Evolutionary conservation across 2,888 invertebrate species (phyloP).

Genomic region (Augochlorella aurata): DNA sequence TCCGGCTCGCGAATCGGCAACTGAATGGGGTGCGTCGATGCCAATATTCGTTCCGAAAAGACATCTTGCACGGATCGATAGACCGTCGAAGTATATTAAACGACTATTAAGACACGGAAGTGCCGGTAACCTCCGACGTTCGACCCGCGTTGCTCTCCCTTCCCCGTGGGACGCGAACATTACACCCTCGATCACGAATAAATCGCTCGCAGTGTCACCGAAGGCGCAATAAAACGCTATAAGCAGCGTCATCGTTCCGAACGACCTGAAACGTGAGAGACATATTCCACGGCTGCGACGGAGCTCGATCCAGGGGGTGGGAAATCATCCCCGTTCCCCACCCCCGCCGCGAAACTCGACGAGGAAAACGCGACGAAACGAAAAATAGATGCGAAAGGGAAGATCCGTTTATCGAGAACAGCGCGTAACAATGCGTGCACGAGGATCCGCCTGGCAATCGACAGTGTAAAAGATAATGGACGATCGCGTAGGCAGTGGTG

Average conservation of each 20-base stretch:
- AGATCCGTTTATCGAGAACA: conserved; percentile 28
- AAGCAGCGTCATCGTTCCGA: conserved; percentile 24
- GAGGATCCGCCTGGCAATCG: conserved; percentile 33
- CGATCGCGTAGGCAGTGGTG: not conserved
- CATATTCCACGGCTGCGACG: conserved; percentile 18
- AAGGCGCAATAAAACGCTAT: conserved; percentile 48
- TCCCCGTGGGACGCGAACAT: not conserved
- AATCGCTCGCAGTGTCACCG: conserved; percentile 23
- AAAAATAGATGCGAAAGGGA: not conserved
- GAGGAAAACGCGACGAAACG: not conserved
- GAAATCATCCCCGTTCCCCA: not conserved
- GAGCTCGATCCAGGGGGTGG: not conserved
- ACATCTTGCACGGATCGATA: not conserved
- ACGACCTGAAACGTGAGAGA: conserved; percentile 22
- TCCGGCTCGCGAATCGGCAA: not conserved
- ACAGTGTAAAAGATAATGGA: conserved; percentile 46
- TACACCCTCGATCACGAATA: conserved; percentile 20
- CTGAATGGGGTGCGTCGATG: not conserved
- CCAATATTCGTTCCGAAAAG: conserved; percentile 1
- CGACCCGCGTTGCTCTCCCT: not conserved
- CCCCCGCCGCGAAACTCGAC: not conserved
- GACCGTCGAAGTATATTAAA: conserved; percentile 3
- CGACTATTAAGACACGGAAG: conserved; percentile 9
- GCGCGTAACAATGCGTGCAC: conserved; percentile 41
- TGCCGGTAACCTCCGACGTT: not conserved